Conservation (phyloP, 2,888 invertebrate species). For the Muschampia plurimacula region DNA sequence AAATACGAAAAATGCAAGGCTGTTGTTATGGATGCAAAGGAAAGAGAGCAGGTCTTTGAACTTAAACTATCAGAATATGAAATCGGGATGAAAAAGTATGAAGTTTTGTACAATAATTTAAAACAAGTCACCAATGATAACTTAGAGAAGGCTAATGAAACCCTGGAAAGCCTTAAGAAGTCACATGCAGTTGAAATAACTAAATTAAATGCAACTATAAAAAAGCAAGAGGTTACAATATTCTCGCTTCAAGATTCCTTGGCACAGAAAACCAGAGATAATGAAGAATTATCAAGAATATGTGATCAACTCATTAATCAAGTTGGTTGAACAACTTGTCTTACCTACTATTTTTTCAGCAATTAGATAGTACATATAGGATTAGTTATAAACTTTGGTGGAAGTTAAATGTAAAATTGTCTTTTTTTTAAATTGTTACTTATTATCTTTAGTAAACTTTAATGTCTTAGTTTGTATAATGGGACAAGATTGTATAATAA, state of each 20-base stretch:
- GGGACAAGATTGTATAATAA: neutral
- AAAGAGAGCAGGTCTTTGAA: constrained; percentile 88
- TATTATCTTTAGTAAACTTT: neutral
- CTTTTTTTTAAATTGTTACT: neutral
- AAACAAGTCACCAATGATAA: constrained; percentile 94
- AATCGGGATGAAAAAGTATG: constrained; percentile 89
- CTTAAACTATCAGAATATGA: constrained; percentile 89
- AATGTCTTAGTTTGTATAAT: constrained; percentile 26
- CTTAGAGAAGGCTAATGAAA: constrained; percentile 90
- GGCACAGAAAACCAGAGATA: constrained; percentile 95
- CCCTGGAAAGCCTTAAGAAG: constrained; percentile 90
- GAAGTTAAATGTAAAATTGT: constrained; percentile 17
- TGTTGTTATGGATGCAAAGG: constrained; percentile 80
- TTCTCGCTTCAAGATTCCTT: constrained; percentile 93
- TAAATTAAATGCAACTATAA: constrained; percentile 93
- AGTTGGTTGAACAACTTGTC: constrained; percentile 54
- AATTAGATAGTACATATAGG: neutral
- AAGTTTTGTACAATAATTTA: constrained; percentile 92
- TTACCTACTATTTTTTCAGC: constrained; percentile 2
- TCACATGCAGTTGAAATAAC: constrained; percentile 91
- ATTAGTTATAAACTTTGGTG: constrained; percentile 33
- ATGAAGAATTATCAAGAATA: constrained; percentile 94
- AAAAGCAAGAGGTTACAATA: constrained; percentile 94
- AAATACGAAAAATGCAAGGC: constrained; percentile 88
- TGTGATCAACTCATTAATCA: constrained; percentile 95